Conservation (phyloP, 2,888 invertebrate genomes). For the Machimus atricapillus region DNA sequence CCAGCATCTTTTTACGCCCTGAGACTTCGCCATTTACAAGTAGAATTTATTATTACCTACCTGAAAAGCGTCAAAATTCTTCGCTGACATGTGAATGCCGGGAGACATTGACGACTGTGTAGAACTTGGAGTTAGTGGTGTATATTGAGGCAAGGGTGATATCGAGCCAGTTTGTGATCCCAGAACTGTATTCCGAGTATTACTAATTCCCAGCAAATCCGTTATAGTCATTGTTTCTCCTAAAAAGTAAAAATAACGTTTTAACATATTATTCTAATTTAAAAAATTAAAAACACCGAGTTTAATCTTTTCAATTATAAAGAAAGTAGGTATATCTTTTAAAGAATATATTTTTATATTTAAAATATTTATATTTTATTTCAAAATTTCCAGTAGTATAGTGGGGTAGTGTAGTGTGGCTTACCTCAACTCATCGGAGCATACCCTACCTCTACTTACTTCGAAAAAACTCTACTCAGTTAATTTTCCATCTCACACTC, state of each 20-base stretch:
- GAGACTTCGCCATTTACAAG: not conserved
- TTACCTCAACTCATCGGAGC: no score
- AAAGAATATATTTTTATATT: no score
- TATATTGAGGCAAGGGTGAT: slow-evolving; percentile 52
- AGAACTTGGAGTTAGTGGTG: slow-evolving; percentile 59
- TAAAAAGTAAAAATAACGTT: slow-evolving; percentile 3
- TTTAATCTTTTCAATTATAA: no score
- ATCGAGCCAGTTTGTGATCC: slow-evolving; percentile 44
- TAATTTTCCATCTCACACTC: no score
- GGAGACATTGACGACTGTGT: slow-evolving; percentile 60
- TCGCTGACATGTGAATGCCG: slow-evolving; percentile 52
- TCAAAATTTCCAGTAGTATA: no score
- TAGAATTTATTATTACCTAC: slow-evolving; percentile 49
- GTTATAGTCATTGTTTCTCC: slow-evolving; percentile 57
- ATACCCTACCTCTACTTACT: no score
- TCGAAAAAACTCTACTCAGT: no score
- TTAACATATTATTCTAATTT: no score
- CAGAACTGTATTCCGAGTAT: slow-evolving; percentile 44
- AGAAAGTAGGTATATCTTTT: not conserved
- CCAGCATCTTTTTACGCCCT: no score
- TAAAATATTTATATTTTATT: no score
- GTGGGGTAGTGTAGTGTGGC: no score
- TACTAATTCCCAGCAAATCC: slow-evolving; percentile 57
- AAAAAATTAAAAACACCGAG: no score
- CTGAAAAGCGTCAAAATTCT: slow-evolving; percentile 60